A percentile compares a stretch with the other conserved stretches of the same genome.
phyloP scores from a whole-genome alignment of 1,140 invertebrate genomes.

The Pentalonia nigronervosa region DNA sequence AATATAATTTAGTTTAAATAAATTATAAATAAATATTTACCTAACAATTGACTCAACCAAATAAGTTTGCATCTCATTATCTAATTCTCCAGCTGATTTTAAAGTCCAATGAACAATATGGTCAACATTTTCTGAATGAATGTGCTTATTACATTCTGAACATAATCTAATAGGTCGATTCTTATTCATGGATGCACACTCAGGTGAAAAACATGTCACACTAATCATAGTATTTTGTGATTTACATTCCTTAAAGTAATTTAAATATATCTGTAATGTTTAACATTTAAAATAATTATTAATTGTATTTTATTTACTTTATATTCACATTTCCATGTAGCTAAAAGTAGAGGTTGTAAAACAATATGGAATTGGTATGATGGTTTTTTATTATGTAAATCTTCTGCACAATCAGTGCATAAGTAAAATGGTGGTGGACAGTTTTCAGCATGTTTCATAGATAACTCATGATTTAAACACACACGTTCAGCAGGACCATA shows the following conservation, averaged over 20 bases:
- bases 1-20: background rate
- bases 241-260: slow-evolving; percentile 82
- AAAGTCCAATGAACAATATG: slow-evolving; percentile 90
- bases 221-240: slow-evolving; percentile 89
- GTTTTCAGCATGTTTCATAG: slow-evolving; percentile 81
- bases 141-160: slow-evolving; percentile 88
- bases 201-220: slow-evolving; percentile 91
- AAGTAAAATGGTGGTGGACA: slow-evolving; percentile 93
- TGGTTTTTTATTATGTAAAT: slow-evolving; percentile 82
- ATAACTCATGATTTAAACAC: slow-evolving; percentile 86
- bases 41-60: slow-evolving; percentile 97
- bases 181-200: slow-evolving; percentile 95
- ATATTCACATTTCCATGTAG: slow-evolving; percentile 94
- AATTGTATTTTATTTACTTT: slow-evolving; percentile 75
- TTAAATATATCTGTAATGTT: background rate
- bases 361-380: slow-evolving; percentile 91
- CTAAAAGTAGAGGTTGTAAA: slow-evolving; percentile 92
- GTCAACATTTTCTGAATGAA: slow-evolving; percentile 82
- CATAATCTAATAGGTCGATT: slow-evolving; percentile 96
- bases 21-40: slow-evolving; percentile 65
- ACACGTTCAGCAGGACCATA: slow-evolving; percentile 90
- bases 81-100: slow-evolving; percentile 85
- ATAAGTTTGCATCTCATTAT: slow-evolving; percentile 89
- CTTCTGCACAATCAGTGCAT: slow-evolving; percentile 95
- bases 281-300: background rate